Conservation (phyloP, 2,888 invertebrate genomes). For the Pimpla rufipes region DNA sequence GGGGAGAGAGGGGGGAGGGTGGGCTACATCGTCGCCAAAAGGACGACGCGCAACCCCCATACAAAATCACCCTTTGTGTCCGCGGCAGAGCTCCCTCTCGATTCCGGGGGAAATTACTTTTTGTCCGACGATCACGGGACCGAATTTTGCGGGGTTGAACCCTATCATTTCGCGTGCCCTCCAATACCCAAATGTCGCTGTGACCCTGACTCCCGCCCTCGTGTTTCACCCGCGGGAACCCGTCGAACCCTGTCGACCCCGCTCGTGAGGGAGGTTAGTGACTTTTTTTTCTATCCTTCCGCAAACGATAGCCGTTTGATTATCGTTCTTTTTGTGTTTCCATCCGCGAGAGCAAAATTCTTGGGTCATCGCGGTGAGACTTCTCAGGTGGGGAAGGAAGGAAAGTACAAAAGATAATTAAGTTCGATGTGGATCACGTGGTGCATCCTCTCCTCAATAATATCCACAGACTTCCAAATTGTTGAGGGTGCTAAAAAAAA, state of each 20-base stretch:
- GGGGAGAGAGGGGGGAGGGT: too few species aligned
- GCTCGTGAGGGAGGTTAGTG: constrained; percentile 1
- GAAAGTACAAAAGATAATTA: too few species aligned
- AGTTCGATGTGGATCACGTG: too few species aligned
- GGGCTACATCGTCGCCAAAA: constrained; percentile 56
- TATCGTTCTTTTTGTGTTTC: not conserved
- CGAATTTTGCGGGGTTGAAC: constrained; percentile 82
- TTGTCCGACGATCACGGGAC: constrained; percentile 84
- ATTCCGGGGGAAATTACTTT: constrained; percentile 84
- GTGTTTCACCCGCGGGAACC: constrained; percentile 33
- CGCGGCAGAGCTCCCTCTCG: constrained; percentile 66
- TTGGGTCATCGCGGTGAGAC: too few species aligned
- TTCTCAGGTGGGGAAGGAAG: too few species aligned
- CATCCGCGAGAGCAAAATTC: too few species aligned
- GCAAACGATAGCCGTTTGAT: constrained; percentile 23
- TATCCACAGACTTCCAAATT: too few species aligned
- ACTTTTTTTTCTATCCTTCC: constrained; percentile 14
- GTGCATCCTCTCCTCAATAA: too few species aligned
- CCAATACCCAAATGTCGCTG: constrained; percentile 48
- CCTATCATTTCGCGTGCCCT: constrained; percentile 77
- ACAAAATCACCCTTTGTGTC: constrained; percentile 84
- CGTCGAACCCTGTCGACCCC: constrained; percentile 39
- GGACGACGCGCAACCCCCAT: constrained; percentile 73
- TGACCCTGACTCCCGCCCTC: constrained; percentile 19
- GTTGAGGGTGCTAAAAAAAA: too few species aligned